Evolutionary conservation across 2,888 invertebrate species (phyloP).

Genomic region (Apeira syringaria): DNA sequence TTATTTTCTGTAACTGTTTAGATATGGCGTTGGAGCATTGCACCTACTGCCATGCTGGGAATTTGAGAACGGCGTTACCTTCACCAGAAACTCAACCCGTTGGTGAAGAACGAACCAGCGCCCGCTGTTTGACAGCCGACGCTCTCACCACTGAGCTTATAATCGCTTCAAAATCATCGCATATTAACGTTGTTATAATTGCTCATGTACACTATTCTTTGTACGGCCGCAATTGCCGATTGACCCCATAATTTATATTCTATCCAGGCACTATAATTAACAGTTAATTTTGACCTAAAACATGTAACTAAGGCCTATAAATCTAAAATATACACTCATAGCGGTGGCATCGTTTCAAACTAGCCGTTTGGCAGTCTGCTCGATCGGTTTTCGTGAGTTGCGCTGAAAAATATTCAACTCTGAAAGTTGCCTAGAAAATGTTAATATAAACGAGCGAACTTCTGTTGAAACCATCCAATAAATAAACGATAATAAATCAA

Average conservation of each 20-base stretch:
- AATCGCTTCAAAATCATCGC: too few relatives aligned
- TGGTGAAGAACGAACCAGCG: too few relatives aligned
- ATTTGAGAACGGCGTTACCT: too few relatives aligned
- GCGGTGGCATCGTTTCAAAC: conserved; percentile 21
- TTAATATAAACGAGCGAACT: conserved; percentile 59
- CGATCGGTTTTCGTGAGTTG: conserved; percentile 27
- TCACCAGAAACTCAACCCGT: too few relatives aligned
- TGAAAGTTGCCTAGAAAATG: conserved; percentile 47
- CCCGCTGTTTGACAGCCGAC: too few relatives aligned
- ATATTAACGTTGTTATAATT: too few relatives aligned
- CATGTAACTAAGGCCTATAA: conserved; percentile 31
- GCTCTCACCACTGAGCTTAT: too few relatives aligned
- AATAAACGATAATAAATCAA: conserved; percentile 61
- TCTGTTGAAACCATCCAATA: conserved; percentile 49
- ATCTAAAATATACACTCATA: conserved; percentile 28
- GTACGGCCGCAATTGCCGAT: conserved; percentile 6
- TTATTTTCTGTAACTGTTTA: too few relatives aligned
- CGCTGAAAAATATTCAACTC: conserved; percentile 43
- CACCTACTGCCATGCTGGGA: too few relatives aligned
- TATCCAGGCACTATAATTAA: conserved; percentile 25
- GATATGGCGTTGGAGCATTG: too few relatives aligned
- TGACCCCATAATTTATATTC: conserved; percentile 23
- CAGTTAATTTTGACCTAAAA: conserved; percentile 28
- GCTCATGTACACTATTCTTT: too few relatives aligned
- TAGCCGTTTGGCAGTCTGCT: conserved; percentile 27